A percentile compares a stretch with the other conserved stretches of the same genome.
These are phyloP conservation scores for Stenchaetothrips biformis DNA, from an alignment of 2,888 invertebrate species.

Conservation along the genomic window DNA sequence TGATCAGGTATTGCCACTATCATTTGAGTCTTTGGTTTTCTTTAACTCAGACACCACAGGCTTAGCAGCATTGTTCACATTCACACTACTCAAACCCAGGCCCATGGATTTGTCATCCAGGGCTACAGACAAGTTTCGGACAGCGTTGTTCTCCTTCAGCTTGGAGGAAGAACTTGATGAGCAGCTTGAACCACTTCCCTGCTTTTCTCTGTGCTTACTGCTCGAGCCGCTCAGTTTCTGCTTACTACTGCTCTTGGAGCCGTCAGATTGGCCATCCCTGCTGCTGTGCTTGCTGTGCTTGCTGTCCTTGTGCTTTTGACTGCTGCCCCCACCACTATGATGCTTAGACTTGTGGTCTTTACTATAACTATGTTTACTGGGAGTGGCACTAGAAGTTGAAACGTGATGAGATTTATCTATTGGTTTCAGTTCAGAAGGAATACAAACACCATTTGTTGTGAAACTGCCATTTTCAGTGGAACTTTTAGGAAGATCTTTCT, in stretches of 20 bases:
- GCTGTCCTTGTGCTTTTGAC: not conserved
- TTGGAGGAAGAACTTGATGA: not conserved
- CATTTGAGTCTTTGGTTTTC: not conserved
- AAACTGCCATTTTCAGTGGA: not conserved
- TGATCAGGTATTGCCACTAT: not conserved
- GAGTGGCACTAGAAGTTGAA: not conserved
- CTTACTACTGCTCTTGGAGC: not conserved
- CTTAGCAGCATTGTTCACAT: not conserved
- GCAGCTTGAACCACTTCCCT: not conserved
- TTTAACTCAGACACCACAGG: not conserved
- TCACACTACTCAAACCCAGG: not conserved
- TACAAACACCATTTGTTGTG: not conserved
- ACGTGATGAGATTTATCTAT: not conserved
- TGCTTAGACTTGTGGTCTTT: slow-evolving; percentile 8
- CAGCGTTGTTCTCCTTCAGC: slow-evolving; percentile 2
- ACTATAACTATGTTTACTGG: not conserved
- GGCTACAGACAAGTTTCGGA: not conserved
- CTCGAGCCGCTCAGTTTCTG: not conserved
- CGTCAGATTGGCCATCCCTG: not conserved
- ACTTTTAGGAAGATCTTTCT: not conserved
- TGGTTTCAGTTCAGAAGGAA: not conserved
- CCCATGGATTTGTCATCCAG: not conserved
- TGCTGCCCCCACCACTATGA: not conserved
- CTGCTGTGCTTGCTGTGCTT: slow-evolving; percentile 5
- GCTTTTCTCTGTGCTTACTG: slow-evolving; percentile 1